These are phyloP conservation scores for Calonectris borealis DNA, from an alignment of 2,113 vertebrate species.

Conservation along the genomic window DNA sequence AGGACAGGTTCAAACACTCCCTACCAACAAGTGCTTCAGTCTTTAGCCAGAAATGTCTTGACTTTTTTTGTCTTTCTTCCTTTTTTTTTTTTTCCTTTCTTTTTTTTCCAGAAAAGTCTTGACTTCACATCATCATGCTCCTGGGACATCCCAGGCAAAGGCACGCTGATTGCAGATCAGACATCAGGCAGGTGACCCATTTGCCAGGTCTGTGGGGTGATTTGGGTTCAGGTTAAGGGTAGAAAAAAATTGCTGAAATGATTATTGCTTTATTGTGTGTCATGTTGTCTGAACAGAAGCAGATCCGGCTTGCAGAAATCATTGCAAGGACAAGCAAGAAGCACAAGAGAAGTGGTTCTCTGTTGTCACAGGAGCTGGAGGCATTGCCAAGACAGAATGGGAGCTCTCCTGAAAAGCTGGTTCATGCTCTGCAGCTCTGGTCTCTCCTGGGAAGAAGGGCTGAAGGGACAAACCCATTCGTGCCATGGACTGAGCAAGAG, in stretches of 20 bases:
- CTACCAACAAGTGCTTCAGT: fast-evolving
- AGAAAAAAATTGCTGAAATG: background rate
- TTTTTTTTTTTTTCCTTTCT: no score
- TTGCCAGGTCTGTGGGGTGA: background rate
- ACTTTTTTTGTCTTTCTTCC: no score
- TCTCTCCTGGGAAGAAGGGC: background rate
- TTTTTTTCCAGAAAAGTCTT: background rate
- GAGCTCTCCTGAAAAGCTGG: background rate
- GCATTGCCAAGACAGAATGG: background rate
- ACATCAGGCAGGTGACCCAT: background rate
- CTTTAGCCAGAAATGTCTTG: background rate
- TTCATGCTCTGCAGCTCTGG: background rate
- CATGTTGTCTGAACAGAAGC: background rate
- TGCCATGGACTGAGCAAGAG: background rate
- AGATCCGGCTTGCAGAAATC: background rate
- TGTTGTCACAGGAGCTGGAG: background rate
- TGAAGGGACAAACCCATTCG: background rate
- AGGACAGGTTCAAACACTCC: background rate
- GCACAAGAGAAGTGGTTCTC: background rate
- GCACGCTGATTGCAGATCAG: background rate
- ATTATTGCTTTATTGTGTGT: background rate
- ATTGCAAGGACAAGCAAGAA: background rate
- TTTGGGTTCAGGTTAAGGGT: background rate
- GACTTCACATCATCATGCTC: background rate
- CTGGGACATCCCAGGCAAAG: background rate